Base-by-base conservation (phyloP, 1,140 invertebrate genomes). In the Ostrea denselamellosa region DNA sequence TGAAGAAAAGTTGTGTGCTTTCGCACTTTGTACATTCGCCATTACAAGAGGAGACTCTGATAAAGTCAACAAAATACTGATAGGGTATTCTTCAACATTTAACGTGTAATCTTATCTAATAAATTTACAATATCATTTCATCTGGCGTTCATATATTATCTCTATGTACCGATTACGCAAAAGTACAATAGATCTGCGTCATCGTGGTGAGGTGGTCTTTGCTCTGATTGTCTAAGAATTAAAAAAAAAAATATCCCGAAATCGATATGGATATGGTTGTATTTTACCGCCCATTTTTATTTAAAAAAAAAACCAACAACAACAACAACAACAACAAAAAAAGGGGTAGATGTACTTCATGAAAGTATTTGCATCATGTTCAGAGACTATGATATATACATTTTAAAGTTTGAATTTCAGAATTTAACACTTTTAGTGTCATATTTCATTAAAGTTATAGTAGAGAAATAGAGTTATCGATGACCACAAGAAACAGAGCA, bases 91-190 rank as follows among this genome's bases (percentile, higher is more conserved):
- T 77, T 77, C 68, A 77, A 77, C 68, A 28, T 77, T 25, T 28
- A 17, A 34, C 68, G 9, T 28, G 14, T 77, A 77, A 34, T 77
- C 68, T 77, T 77, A 77, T 77, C 68, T 28, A 77, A 77, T 62
- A 25, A 77, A 77, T 34, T 77, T 77, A 17, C 68, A 77, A 34
- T 77, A 77, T 77, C 22, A 28, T 77, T 77, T 77, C 10, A 77
- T 77, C 28, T 77, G 68, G 28, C 68, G 22, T 25, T 28, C 8
- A 7, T 77, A 22, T 77, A 28, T 4, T 34, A 34, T 28, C 68
- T 77, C 22, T 25, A 10, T 17, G 56, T 58, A 77, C 68, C 28
- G 22, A 77, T 34, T 14, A 10, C 25, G 14, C 22, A 71, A 71
- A 77, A 77, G 68, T 77, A 77, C 68, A 34, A 14, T 0, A 3